Conservation (phyloP, 2,113 vertebrate genomes). For the Corythornis vintsioides region DNA sequence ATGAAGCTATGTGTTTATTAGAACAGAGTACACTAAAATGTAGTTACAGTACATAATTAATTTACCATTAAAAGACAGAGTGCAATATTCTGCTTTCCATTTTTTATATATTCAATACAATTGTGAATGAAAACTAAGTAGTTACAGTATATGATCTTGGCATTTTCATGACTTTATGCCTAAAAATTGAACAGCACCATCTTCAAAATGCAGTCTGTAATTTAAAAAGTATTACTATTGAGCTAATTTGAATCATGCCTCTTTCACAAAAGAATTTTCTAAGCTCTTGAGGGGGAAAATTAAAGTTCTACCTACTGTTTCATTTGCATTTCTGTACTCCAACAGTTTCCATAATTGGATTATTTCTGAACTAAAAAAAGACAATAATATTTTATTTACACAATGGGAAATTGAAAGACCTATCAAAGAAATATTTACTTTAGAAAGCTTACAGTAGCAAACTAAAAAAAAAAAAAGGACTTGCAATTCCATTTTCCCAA, state of each 20-base stretch:
- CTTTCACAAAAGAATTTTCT: constrained; percentile 4
- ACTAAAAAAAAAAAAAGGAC: neutral
- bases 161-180: neutral
- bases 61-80: neutral
- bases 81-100: neutral
- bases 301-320: neutral
- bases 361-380: constrained; percentile 25
- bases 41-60: neutral
- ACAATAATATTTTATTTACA: constrained; percentile 33
- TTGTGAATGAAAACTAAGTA: neutral
- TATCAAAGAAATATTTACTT: neutral
- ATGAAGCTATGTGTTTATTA: neutral
- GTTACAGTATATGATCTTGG: neutral
- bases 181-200: neutral
- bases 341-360: constrained; percentile 21
- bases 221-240: neutral
- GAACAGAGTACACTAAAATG: neutral
- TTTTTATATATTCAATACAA: neutral
- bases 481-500: neutral
- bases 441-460: neutral
- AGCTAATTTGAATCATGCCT: constrained; percentile 9
- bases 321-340: constrained; percentile 38
- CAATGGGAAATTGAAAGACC: neutral
- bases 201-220: neutral
- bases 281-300: constrained; percentile 15